Percentiles rank a stretch among this genome's conserved stretches.
Evolutionary conservation across 2,113 vertebrate species (phyloP).

Genomic region (Columbina picui): DNA sequence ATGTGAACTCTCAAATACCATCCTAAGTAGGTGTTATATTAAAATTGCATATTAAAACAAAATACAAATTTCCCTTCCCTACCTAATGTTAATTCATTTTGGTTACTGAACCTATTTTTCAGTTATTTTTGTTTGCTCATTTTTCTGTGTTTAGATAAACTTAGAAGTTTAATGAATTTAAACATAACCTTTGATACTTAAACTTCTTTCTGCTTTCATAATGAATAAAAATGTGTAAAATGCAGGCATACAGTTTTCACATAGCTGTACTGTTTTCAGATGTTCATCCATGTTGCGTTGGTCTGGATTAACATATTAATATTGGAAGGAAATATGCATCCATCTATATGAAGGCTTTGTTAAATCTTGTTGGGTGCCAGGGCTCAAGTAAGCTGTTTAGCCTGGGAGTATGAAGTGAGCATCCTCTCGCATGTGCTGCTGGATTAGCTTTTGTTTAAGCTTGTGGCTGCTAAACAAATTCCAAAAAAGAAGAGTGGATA

Average conservation of each 20-base stretch:
- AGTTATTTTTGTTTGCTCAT: neutral
- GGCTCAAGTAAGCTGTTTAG: neutral
- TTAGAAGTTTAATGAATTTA: neutral
- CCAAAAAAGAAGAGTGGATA: neutral
- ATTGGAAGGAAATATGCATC: neutral
- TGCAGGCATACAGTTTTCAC: neutral
- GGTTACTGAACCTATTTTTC: neutral
- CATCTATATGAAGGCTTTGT: neutral
- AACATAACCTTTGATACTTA: neutral
- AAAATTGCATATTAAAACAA: constrained; percentile 15
- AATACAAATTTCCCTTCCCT: neutral
- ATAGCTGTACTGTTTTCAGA: neutral
- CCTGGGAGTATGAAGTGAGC: neutral
- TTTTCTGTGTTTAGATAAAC: neutral
- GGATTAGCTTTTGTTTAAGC: neutral
- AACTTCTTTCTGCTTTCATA: neutral
- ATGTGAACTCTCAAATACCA: constrained; percentile 5
- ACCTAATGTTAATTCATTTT: neutral
- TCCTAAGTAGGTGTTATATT: constrained; percentile 5
- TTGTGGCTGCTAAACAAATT: neutral
- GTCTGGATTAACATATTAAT: neutral
- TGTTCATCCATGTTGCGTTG: neutral
- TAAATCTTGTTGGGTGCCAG: neutral
- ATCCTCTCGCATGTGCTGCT: neutral
- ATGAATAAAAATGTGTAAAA: neutral